phyloP scores from a whole-genome alignment of 2,888 invertebrate species.

The Scrobipalpa costella region DNA sequence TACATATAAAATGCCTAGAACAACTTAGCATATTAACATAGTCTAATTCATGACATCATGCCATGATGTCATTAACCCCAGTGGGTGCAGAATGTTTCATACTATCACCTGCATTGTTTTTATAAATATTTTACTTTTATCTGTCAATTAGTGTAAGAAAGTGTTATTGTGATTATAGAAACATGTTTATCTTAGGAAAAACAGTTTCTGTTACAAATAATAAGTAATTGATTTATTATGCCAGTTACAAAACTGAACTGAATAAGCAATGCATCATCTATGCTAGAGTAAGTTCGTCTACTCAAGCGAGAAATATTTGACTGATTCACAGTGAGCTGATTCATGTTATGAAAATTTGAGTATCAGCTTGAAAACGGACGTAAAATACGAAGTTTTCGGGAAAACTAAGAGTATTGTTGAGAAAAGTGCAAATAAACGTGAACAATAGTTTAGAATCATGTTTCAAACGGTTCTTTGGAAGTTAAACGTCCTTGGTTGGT shows the following conservation, averaged over 20 bases:
- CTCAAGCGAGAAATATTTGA: not conserved
- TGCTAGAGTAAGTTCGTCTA: slow-evolving; percentile 19
- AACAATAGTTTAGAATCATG: slow-evolving; percentile 51
- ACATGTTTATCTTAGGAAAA: not conserved
- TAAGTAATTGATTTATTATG: not conserved
- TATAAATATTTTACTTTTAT: not conserved
- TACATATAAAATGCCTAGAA: not conserved
- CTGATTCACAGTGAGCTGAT: not conserved
- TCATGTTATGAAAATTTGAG: not conserved
- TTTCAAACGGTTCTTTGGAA: slow-evolving; percentile 56
- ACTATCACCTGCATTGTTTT: not conserved
- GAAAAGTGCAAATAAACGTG: slow-evolving; percentile 25
- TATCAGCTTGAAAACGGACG: not conserved
- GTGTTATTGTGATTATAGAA: not conserved
- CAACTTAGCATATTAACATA: not conserved
- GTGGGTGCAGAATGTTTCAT: slow-evolving; percentile 3
- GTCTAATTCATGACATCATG: not conserved
- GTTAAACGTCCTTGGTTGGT: slow-evolving; percentile 65
- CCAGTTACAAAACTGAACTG: not conserved
- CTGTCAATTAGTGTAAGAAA: not conserved
- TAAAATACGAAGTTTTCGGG: not conserved
- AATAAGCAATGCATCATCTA: slow-evolving; percentile 12
- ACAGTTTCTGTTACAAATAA: not conserved
- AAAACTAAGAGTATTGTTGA: not conserved
- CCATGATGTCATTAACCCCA: slow-evolving; percentile 1